Conservation (phyloP, 2,888 invertebrate species). For the Dryadula phaetusa region DNA sequence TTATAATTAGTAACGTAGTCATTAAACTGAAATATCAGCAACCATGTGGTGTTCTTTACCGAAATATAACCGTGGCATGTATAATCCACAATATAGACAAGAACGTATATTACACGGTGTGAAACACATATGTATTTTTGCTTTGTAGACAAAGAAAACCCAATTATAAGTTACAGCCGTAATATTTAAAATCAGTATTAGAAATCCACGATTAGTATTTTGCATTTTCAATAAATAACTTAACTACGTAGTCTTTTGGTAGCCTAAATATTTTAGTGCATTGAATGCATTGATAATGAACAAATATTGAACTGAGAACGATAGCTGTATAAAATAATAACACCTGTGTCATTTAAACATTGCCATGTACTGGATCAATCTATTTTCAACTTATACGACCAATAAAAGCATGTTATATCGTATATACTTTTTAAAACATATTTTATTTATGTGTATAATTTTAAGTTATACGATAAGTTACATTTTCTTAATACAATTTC, state of each 20-base stretch:
- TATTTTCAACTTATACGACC: background rate
- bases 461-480: background rate
- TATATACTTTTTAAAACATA: background rate
- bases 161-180: background rate
- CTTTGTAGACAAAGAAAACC: too few species aligned
- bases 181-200: too few species aligned
- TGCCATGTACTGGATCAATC: background rate
- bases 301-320: constrained; percentile 40
- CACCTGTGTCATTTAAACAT: constrained; percentile 59
- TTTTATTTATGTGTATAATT: background rate
- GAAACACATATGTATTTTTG: too few species aligned
- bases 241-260: background rate
- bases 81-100: too few species aligned
- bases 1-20: background rate
- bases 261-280: background rate
- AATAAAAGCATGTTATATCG: background rate
- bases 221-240: too few species aligned
- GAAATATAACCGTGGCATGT: too few species aligned
- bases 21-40: background rate
- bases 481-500: background rate
- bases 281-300: constrained; percentile 33
- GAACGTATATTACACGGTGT: too few species aligned
- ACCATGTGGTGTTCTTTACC: too few species aligned
- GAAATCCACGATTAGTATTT: too few species aligned
- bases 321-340: constrained; percentile 54